Base-by-base conservation (phyloP, 2,797 vertebrate species). In the Brachyalestes nurse region DNA sequence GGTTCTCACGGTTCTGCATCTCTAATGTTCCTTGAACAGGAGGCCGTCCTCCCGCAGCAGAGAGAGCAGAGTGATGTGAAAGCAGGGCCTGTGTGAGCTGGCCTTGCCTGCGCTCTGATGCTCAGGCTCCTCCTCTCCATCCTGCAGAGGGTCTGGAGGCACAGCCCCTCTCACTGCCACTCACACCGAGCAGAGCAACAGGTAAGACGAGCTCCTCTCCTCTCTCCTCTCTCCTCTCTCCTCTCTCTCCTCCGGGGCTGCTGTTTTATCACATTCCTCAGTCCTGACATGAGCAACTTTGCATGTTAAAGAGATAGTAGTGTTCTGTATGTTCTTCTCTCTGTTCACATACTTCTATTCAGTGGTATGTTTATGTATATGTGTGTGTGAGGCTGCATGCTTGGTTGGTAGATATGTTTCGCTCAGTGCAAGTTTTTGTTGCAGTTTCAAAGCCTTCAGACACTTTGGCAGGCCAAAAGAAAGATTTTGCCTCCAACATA, bases 101-200 rank as follows among this genome's bases (percentile, higher is more conserved):
- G 62, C 62, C 62, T 64, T 65, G 62, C 34, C 28, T 65, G 62
- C 19, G 14, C 28, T 64, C 62, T 65, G 66, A 69, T 69, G 66
- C 66, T 70, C 42, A 70, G 45, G 66, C 66, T 70, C 66, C 77
- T 60, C 77, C 77, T 71, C 69, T 72, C 34, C 42, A 45, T 40
- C 62, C 57, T 72, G 65, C 45, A n/a, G 28, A 42, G 12, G 40
- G 21, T 57, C 51, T 60, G 21, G 40, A 70, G 81, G 60, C 61
- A 17, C 69, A 45, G 53, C 49, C 51, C 38, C 38, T 66, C 64
- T 42, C 72, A 42, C 72, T 42, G 45, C 21, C 72, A 73, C 53
- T 73, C 55, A 58, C 72, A 58, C 66, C 21, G 19, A 9, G 70
- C 49, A 70, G n/a, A 83, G 83, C 86, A 87, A 87, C 83, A 87